Conservation (phyloP, 2,888 invertebrate genomes). For the Marronus borbonicus region DNA sequence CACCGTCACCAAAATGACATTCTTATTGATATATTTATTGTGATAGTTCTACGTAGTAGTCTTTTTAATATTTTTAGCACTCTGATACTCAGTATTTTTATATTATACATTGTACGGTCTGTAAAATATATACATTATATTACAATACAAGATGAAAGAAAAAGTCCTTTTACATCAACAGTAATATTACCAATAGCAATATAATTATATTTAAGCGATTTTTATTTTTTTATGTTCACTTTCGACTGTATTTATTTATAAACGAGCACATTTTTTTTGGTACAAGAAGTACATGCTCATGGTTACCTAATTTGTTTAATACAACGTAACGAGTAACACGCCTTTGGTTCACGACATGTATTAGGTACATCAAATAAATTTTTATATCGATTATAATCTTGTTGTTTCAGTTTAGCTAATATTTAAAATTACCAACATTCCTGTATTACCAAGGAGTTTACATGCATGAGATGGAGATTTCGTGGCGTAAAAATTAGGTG, state of each 20-base stretch:
- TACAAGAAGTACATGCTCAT: conserved; percentile 39
- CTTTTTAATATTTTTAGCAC: conserved; percentile 51
- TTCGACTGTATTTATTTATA: conserved; percentile 47
- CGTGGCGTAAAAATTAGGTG: too few relatives aligned
- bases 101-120: conserved; percentile 30
- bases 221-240: conserved; percentile 49
- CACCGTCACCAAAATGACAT: conserved; percentile 33
- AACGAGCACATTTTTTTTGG: conserved; percentile 19
- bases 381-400: conserved; percentile 49
- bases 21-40: conserved; percentile 53
- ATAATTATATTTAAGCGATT: conserved; percentile 43
- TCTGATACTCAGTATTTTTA: conserved; percentile 52
- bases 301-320: conserved; percentile 36
- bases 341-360: conserved; percentile 48
- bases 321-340: conserved; percentile 30
- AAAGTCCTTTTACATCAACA: conserved; percentile 32
- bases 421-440: too few relatives aligned
- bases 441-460: too few relatives aligned
- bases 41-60: conserved; percentile 51
- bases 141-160: conserved; percentile 19
- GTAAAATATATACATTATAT: conserved; percentile 38
- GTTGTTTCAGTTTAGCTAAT: conserved; percentile 15
- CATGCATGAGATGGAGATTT: too few relatives aligned
- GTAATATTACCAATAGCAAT: conserved; percentile 44
- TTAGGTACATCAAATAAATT: conserved; percentile 52